Base-by-base conservation (phyloP, 2,888 invertebrate species). In the Oligia latruncula region DNA sequence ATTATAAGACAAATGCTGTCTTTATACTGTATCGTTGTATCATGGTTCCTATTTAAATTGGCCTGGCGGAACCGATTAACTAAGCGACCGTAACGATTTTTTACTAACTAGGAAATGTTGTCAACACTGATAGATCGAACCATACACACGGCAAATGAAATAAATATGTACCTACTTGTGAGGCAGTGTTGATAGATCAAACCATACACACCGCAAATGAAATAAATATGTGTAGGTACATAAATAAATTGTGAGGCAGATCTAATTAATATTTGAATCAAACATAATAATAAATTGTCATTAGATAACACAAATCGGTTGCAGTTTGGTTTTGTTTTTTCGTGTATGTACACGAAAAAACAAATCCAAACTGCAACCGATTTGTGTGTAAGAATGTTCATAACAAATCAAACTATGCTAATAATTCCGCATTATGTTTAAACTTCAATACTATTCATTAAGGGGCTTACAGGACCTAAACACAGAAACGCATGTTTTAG, bases 211-310 rank as follows among this genome's bases (percentile, higher is more conserved):
- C 2, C 29, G 40, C 29, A 52, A 49, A 77, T 77, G 3, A 29
- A 40, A 52, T 52, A 17, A 29, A 40, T 49, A 43, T 43, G 29
- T 40, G 29, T 29, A 29, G 29, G 29, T 29, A 29, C 29, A 29
- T 29, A 29, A 29, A 29, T 29, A 29, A 29, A 29, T 49, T 70
- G 58, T 46, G n/a, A 52, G 11, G 35, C 79, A 46, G n/a, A 43
- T 58, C 20, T 4, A 70, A 52, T 60, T 70, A 40, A 29, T 49
- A 40, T 66, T 40, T 17, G 55, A 78, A 65, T 75, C 23, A 52
- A 62, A 77, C 17, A 60, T n/a, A 43, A 29, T 60, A 35, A 35
- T 13, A 62, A 71, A n/a, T 29, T 55, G 82, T 8, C 17, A 73
- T 29, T 55, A 40, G 29, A 46, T 5, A 49, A 65, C 13, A 11